Evolutionary conservation across 2,888 invertebrate genomes (phyloP), one percentile per base, ranked within the genome.

Genomic region (Cerceris ruficornis): DNA sequence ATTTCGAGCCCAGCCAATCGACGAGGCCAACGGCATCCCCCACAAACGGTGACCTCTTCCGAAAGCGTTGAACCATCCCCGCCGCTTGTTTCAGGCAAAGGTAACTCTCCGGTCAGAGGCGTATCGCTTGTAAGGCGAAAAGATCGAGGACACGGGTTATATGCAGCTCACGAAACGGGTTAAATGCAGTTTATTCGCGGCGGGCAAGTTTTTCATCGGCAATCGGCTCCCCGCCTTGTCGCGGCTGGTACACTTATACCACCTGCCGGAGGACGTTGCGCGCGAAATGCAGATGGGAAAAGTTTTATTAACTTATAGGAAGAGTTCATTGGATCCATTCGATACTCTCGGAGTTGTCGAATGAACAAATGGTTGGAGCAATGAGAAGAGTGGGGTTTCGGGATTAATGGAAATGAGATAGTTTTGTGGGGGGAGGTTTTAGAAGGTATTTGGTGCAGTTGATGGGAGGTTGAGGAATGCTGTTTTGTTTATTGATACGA

Each of bases 241-340:
- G 4, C 4, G 28, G 28, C 2, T 28, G 28, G 28, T 28, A 28
- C 28, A 28, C 2, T 28, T 28, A 4, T 28, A 28, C 28, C 28
- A 28, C 28, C 28, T 28, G 28, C 28, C 4, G 28, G 28, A 28
- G 28, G 28, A 28, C 28, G 1, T n/a, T 6, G 46, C 11, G 50
- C 42, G 17, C 28, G 17, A 57, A 64, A 39, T 52, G 68, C 49
- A 43, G 14, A 74, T 69, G 69, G 17, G 75, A 50, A 76, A 76
- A 76, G 64, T 76, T 76, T 68, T 50, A 76, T 76, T 69, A 60
- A 74, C 57, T 54, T 54, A 52, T n/a, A 58, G 17, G 6, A 7
- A 49, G 49, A 43, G 60, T 60, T 75, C 69, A 75, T 69, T 65
- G 75, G 65, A 52, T 74, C 62, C 43, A 62, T 62, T 69, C 14